Percentiles rank a stretch among this genome's conserved stretches.
phyloP scores from a whole-genome alignment of 2,113 vertebrate species.

The Ailurus styani region DNA sequence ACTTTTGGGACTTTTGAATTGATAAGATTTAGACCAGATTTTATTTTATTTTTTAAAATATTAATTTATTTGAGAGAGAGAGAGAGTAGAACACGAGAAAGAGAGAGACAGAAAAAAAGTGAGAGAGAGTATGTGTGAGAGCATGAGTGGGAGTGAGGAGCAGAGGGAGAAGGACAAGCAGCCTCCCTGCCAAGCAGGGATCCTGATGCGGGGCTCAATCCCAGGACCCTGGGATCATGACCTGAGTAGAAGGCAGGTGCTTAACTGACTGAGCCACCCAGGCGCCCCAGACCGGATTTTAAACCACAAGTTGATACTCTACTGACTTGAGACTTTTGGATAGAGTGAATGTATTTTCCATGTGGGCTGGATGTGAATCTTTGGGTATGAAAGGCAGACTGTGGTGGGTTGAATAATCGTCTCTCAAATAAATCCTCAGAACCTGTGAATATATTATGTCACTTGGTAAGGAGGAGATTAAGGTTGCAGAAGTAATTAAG shows the following conservation, averaged over 20 bases:
- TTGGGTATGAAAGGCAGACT: background rate
- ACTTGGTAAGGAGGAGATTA: background rate
- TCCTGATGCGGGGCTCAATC: too few relatives aligned
- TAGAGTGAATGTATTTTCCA: background rate
- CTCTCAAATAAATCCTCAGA: background rate
- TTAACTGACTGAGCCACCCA: too few relatives aligned
- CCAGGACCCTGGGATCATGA: too few relatives aligned
- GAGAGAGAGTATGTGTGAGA: too few relatives aligned
- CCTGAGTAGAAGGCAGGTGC: too few relatives aligned
- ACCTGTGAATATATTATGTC: background rate
- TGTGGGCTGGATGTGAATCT: background rate
- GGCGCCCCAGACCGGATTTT: background rate
- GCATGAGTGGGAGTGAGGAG: too few relatives aligned
- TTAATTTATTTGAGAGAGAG: too few relatives aligned
- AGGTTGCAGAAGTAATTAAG: background rate
- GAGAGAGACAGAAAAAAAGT: too few relatives aligned
- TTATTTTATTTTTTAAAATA: background rate
- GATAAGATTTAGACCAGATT: background rate
- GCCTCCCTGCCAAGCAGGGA: too few relatives aligned
- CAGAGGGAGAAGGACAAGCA: too few relatives aligned
- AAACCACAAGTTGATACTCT: background rate
- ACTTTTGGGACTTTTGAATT: background rate
- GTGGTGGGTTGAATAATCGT: background rate
- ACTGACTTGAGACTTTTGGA: background rate
- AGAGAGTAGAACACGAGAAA: too few relatives aligned